A percentile compares a stretch with the other conserved stretches of the same genome.
These are phyloP conservation scores for Agriopis leucophaearia DNA, from an alignment of 2,888 invertebrate genomes.

Conservation along the genomic window DNA sequence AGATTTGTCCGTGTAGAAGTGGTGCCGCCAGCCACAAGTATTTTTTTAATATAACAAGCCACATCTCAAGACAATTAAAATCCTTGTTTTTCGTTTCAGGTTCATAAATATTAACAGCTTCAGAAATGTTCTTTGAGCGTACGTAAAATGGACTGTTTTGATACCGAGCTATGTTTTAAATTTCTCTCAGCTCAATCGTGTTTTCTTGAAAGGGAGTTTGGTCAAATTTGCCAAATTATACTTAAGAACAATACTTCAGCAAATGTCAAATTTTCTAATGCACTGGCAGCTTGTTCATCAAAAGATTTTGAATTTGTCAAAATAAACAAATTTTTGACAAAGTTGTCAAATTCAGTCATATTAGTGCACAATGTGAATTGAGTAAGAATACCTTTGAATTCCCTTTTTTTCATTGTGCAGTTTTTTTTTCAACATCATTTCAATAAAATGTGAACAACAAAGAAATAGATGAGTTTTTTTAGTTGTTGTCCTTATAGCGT, in stretches of 20 bases:
- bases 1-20: conserved; percentile 17
- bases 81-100: neutral
- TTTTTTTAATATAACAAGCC: conserved; percentile 19
- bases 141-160: neutral
- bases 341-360: neutral
- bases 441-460: conserved; percentile 18
- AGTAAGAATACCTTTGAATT: conserved; percentile 4
- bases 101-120: neutral
- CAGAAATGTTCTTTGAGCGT: neutral
- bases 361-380: neutral
- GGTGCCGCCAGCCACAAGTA: conserved; percentile 13
- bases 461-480: conserved; percentile 4
- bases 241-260: no score
- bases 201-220: neutral
- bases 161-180: neutral
- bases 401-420: conserved; percentile 8
- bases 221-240: neutral
- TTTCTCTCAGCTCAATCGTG: neutral
- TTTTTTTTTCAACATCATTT: conserved; percentile 17
- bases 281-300: neutral
- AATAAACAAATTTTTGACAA: conserved; percentile 9
- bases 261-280: neutral
- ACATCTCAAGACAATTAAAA: conserved; percentile 2
- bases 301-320: neutral
- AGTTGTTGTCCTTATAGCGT: neutral